phyloP scores from a whole-genome alignment of 2,888 invertebrate genomes.

The Ophion ventricosus region DNA sequence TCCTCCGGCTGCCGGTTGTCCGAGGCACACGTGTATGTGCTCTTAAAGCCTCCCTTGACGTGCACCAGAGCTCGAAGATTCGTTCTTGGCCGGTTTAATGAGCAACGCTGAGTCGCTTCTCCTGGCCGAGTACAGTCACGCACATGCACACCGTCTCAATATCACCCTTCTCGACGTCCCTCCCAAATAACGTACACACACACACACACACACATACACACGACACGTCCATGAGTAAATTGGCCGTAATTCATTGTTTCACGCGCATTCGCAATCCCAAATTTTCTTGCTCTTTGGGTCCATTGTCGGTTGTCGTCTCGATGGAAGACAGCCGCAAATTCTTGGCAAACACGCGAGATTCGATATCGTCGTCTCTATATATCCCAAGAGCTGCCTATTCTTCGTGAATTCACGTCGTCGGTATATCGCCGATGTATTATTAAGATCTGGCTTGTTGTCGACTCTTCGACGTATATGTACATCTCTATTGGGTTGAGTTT shows the following conservation, averaged over 20 bases:
- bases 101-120: slow-evolving; percentile 34
- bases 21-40: slow-evolving; percentile 21
- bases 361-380: slow-evolving; percentile 57
- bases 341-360: slow-evolving; percentile 67
- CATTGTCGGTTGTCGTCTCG: slow-evolving; percentile 65
- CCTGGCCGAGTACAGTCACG: slow-evolving; percentile 20
- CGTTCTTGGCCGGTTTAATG: slow-evolving; percentile 56
- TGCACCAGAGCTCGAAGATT: slow-evolving; percentile 34
- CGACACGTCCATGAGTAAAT: slow-evolving; percentile 42
- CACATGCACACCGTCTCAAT: slow-evolving; percentile 6
- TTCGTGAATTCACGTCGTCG: slow-evolving; percentile 43
- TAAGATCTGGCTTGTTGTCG: slow-evolving; percentile 43
- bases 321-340: slow-evolving; percentile 55
- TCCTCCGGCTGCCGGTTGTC: slow-evolving; percentile 42
- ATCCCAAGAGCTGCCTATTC: slow-evolving; percentile 22
- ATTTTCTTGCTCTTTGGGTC: slow-evolving; percentile 63
- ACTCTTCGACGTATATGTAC: slow-evolving; percentile 11
- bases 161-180: slow-evolving; percentile 5
- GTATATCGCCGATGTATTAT: slow-evolving; percentile 58
- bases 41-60: slow-evolving; percentile 20
- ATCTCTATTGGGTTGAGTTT: slow-evolving; percentile 13
- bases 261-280: slow-evolving; percentile 50
- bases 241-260: slow-evolving; percentile 65
- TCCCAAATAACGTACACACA: background rate
- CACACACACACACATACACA: background rate